A percentile compares a stretch with the other conserved stretches of the same genome.
These are phyloP conservation scores for Drosophila obscura DNA, from an alignment of 1,140 invertebrate species.

Conservation along the genomic window DNA sequence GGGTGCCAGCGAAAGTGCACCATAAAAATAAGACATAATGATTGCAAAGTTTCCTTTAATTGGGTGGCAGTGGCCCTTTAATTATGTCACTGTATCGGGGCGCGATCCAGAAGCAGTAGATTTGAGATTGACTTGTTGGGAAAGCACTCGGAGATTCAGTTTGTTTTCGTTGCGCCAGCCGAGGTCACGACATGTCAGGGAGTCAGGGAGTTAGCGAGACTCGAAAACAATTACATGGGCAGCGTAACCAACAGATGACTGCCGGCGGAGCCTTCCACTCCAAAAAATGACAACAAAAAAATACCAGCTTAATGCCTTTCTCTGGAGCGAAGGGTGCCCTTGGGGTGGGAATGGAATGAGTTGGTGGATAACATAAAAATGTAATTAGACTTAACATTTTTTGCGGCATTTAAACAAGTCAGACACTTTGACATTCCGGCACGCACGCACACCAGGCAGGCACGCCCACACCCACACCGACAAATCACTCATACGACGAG, in stretches of 20 bases:
- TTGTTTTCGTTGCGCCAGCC: too few relatives aligned
- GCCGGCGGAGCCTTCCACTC: too few relatives aligned
- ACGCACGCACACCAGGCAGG: slow-evolving; percentile 9
- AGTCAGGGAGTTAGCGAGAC: too few relatives aligned
- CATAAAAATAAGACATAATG: slow-evolving; percentile 56
- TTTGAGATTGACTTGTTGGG: too few relatives aligned
- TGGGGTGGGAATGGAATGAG: neutral
- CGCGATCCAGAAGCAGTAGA: slow-evolving; percentile 1
- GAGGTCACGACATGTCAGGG: too few relatives aligned
- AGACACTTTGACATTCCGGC: slow-evolving; percentile 28
- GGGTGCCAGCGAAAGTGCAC: slow-evolving; percentile 19
- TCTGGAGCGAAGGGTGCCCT: too few relatives aligned
- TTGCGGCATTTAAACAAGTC: slow-evolving; percentile 51
- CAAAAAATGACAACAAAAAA: too few relatives aligned
- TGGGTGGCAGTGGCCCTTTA: slow-evolving; percentile 44
- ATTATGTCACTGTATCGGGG: slow-evolving; percentile 35
- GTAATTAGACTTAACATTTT: slow-evolving; percentile 46
- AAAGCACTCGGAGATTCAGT: too few relatives aligned
- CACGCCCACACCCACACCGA: neutral
- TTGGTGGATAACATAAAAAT: slow-evolving; percentile 33
- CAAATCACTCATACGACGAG: slow-evolving; percentile 5
- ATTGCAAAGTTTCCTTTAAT: slow-evolving; percentile 62
- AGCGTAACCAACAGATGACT: neutral
- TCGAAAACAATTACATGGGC: too few relatives aligned
- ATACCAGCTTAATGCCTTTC: too few relatives aligned